Evolutionary conservation across 2,113 vertebrate species (phyloP), one percentile per base, ranked within the genome.

Genomic region (Sisor rabdophorus): DNA sequence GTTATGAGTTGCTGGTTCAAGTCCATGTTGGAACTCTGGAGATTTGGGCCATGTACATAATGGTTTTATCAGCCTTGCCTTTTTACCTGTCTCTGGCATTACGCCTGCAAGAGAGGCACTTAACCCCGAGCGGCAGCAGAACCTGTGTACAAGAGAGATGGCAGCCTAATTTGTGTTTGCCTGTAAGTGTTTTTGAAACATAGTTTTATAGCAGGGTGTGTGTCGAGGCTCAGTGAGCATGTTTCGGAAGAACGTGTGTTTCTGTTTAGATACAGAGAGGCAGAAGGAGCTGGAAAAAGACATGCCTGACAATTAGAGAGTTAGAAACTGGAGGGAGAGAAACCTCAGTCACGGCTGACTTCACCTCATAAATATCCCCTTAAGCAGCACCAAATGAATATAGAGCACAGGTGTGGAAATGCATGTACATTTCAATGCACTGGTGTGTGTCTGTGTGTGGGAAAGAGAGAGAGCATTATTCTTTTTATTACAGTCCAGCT

Each of bases 291-390:
- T 78, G 65, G 65, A 69, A 82, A 76, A 52, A 63, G 77, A 77
- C 36, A 59, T 80, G 32, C 52, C 78, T 74, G 78, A 77, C 81
- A 82, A 82, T 82, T 80, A 82, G 70, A 58, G 70, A 80, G 74
- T 77, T 71, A 50, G 65, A 78, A 80, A 71, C 71, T 74, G 74
- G 44, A 73, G 64, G 47, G 71, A 81, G 77, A 79, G 71, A 81
- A 84, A 75, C 73, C 80, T 79, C 71, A 77, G 82, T 81, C 80
- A 84, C 63, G 80, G 77, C 74, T 84, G 82, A 81, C 74, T 84
- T 84, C 77, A 81, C 73, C 76, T 81, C 73, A 79, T 83, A 79
- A 81, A 81, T 79, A 83, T 76, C 73, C 68, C 76, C 69, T 70
- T 83, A 83, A 83, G 78, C 52, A 53, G 79, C 82, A 73, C 56